These are phyloP conservation scores for Mustelus asterias DNA, from an alignment of 2,113 vertebrate species.

Conservation along the genomic window DNA sequence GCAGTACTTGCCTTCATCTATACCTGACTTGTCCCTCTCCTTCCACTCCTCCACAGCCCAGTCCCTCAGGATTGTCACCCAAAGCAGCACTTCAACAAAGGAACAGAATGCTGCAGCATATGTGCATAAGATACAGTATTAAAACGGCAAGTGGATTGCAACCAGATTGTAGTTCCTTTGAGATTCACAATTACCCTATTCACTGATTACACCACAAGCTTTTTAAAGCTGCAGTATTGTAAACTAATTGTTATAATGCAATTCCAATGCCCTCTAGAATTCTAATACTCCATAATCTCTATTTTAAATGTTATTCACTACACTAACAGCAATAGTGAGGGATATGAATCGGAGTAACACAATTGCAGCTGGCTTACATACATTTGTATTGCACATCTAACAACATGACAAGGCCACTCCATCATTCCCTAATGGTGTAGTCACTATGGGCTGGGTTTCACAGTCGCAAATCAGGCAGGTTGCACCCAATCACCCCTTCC, in stretches of 20 bases:
- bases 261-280: background rate
- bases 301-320: background rate
- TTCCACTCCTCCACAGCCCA: background rate
- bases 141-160: background rate
- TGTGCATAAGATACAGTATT: background rate
- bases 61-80: background rate
- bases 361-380: background rate
- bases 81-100: background rate
- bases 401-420: background rate
- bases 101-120: background rate
- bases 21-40: background rate
- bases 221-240: background rate
- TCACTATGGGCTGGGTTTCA: background rate
- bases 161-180: background rate
- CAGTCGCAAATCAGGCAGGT: no score
- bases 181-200: slow-evolving; percentile 18
- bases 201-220: background rate
- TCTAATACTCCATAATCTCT: background rate
- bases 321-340: background rate
- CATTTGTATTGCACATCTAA: background rate
- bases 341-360: background rate
- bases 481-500: no score
- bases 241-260: background rate
- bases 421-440: background rate
- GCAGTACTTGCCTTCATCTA: background rate